Evolutionary conservation across 2,113 vertebrate species (phyloP).

Genomic region (Sus scrofa): DNA sequence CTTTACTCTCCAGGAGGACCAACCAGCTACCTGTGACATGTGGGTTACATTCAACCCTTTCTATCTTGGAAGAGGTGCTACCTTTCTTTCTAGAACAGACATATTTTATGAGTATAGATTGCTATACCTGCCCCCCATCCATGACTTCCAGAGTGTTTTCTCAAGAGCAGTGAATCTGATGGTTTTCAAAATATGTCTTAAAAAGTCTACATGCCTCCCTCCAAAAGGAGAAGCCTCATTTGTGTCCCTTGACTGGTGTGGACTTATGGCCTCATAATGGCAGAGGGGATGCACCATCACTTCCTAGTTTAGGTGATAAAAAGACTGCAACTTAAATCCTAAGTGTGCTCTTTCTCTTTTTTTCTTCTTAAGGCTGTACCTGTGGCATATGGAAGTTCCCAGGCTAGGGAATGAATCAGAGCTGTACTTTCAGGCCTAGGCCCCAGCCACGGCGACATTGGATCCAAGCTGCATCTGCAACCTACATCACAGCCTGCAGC

Average conservation of each 20-base stretch:
- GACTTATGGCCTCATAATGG: not conserved
- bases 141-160: not conserved
- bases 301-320: not conserved
- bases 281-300: not conserved
- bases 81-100: not conserved
- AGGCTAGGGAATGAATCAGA: no score
- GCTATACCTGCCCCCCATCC: not conserved
- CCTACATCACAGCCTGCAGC: no score
- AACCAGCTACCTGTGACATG: not conserved
- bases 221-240: not conserved
- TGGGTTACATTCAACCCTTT: not conserved
- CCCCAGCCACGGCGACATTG: no score
- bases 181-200: not conserved
- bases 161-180: not conserved
- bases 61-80: not conserved
- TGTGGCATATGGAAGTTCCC: no score
- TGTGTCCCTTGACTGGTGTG: not conserved
- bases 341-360: not conserved
- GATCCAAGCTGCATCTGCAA: no score
- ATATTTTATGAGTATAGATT: not conserved
- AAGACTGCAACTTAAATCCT: not conserved
- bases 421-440: no score
- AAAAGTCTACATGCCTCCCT: not conserved
- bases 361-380: not conserved
- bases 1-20: not conserved